These are phyloP conservation scores for Nymphalis polychloros DNA, from an alignment of 2,888 invertebrate genomes.

Conservation along the genomic window DNA sequence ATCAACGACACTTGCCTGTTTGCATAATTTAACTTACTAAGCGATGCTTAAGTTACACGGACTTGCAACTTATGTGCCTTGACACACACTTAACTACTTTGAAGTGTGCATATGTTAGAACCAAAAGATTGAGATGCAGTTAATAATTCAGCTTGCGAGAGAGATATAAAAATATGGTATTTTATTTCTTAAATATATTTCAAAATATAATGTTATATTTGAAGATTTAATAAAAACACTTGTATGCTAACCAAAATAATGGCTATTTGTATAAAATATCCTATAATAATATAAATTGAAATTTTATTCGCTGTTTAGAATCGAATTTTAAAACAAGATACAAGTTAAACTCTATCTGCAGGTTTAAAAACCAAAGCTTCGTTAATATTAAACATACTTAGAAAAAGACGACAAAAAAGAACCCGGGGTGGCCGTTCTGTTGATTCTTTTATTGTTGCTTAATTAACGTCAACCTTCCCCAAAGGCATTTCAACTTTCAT, in stretches of 20 bases:
- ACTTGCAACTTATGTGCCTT: neutral
- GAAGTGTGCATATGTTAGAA: slow-evolving; percentile 5
- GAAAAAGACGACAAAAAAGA: neutral
- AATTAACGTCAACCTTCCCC: slow-evolving; percentile 4
- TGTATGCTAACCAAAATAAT: no score
- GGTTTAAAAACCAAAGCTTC: neutral
- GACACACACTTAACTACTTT: slow-evolving; percentile 1
- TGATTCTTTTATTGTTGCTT: slow-evolving; percentile 7
- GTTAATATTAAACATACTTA: slow-evolving; percentile 5
- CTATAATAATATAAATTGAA: no score
- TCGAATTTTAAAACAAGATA: no score
- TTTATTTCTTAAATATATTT: no score
- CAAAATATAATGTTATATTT: no score
- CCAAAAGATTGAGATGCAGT: neutral
- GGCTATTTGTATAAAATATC: no score
- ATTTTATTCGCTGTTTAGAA: no score
- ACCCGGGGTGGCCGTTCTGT: neutral
- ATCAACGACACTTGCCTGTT: slow-evolving; percentile 29
- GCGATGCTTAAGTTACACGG: slow-evolving; percentile 14
- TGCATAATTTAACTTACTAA: slow-evolving; percentile 32
- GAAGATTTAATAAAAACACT: no score
- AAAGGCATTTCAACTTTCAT: slow-evolving; percentile 21
- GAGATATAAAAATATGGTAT: neutral
- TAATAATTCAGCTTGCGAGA: neutral
- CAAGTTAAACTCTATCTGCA: neutral